Conservation (phyloP, 1,140 invertebrate genomes). For the Neuroterus valhalla region DNA sequence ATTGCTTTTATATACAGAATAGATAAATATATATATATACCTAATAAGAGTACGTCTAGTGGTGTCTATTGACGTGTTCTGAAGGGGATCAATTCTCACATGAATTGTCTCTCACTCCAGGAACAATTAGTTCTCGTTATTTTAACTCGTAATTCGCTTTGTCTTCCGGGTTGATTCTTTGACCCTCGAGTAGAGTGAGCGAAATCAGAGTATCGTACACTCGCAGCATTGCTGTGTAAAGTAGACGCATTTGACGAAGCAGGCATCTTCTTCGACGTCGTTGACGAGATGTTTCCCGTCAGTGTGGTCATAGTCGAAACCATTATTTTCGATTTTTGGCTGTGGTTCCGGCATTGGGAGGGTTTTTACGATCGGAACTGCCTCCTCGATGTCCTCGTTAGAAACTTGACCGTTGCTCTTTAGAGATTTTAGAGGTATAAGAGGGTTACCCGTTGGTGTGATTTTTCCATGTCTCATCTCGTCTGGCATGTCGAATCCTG, state of each 20-base stretch:
- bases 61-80: slow-evolving; percentile 4
- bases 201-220: slow-evolving; percentile 68
- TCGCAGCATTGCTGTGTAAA: slow-evolving; percentile 71
- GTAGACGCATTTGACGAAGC: slow-evolving; percentile 70
- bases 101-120: background rate
- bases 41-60: slow-evolving; percentile 15
- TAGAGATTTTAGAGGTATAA: slow-evolving; percentile 35
- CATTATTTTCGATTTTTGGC: slow-evolving; percentile 64
- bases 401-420: slow-evolving; percentile 40
- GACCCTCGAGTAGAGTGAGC: background rate
- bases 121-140: background rate
- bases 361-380: slow-evolving; percentile 56
- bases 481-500: slow-evolving; percentile 63
- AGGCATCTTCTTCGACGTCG: slow-evolving; percentile 64
- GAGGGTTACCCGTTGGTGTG: slow-evolving; percentile 45
- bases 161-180: background rate
- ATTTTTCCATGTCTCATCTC: slow-evolving; percentile 60
- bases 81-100: slow-evolving; percentile 3
- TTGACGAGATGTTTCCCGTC: slow-evolving; percentile 49
- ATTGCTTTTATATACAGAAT: slow-evolving; percentile 33
- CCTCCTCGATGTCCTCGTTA: slow-evolving; percentile 62
- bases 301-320: slow-evolving; percentile 53
- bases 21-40: slow-evolving; percentile 38
- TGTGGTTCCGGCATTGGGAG: slow-evolving; percentile 59
- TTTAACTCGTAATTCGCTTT: background rate